phyloP scores from a whole-genome alignment of 2,888 invertebrate species.

The Acrobasis repandana region DNA sequence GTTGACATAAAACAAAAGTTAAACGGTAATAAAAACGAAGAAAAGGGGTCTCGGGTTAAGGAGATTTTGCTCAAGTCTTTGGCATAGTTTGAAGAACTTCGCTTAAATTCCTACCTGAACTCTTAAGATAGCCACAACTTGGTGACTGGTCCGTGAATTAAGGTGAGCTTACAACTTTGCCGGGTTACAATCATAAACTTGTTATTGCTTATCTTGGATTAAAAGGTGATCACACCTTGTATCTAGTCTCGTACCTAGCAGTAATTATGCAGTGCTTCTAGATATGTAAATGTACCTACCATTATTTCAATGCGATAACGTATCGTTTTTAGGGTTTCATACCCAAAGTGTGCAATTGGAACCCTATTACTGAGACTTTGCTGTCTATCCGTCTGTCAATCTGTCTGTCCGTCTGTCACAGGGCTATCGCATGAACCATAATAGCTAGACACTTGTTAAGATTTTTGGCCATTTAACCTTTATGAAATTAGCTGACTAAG shows the following conservation, averaged over 20 bases:
- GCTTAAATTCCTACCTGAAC: constrained; percentile 18
- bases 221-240: not conserved
- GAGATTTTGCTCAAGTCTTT: constrained; percentile 5
- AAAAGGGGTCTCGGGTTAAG: not conserved
- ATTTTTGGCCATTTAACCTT: too few species aligned
- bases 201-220: not conserved
- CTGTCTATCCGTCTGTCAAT: too few species aligned
- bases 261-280: not conserved
- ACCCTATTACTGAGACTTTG: too few species aligned
- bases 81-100: constrained; percentile 7
- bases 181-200: constrained; percentile 1
- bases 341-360: too few species aligned
- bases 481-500: too few species aligned
- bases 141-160: not conserved
- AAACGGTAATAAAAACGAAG: constrained; percentile 3
- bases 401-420: too few species aligned
- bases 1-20: constrained; percentile 11
- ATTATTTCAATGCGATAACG: too few species aligned
- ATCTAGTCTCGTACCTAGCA: not conserved
- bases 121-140: constrained; percentile 20
- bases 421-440: too few species aligned
- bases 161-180: constrained; percentile 15
- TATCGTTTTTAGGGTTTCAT: too few species aligned
- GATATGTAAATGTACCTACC: not conserved
- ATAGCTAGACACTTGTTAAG: too few species aligned